Percentiles rank a stretch among this genome's conserved stretches.
Evolutionary conservation across 2,797 vertebrate species (phyloP).

Genomic region (Enteromius radiatus): DNA sequence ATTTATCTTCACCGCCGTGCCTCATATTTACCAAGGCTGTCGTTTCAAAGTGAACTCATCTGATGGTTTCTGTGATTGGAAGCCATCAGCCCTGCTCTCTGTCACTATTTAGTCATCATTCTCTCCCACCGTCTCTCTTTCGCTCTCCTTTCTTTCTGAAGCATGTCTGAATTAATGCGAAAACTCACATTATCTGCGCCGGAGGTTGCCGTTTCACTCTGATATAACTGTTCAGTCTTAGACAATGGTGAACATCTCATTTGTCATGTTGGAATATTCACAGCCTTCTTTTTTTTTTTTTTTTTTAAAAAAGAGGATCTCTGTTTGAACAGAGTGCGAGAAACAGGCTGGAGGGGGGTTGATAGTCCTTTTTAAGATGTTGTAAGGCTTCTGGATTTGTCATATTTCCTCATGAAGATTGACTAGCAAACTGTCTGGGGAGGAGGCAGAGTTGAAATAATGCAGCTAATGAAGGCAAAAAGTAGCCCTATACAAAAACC

Average conservation of each 20-base stretch:
- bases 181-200: constrained; percentile 34
- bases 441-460: background rate
- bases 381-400: constrained; percentile 41
- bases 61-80: constrained; percentile 61
- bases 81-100: constrained; percentile 22
- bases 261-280: constrained; percentile 38
- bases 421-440: background rate
- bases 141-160: constrained; percentile 4
- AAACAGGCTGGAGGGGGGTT: constrained; percentile 17
- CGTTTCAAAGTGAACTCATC: constrained; percentile 44
- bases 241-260: constrained; percentile 38
- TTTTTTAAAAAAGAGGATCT: constrained; percentile 3
- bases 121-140: background rate
- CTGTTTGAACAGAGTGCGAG: background rate
- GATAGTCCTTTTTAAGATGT: constrained; percentile 16
- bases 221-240: constrained; percentile 51
- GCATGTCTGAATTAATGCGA: constrained; percentile 40
- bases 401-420: constrained; percentile 12
- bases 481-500: background rate
- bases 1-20: constrained; percentile 56
- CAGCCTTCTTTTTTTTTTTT: background rate
- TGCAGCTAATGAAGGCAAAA: constrained; percentile 6
- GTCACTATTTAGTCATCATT: constrained; percentile 29
- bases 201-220: constrained; percentile 17
- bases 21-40: constrained; percentile 58